Evolutionary conservation across 2,888 invertebrate species (phyloP), one percentile per base, ranked within the genome.

Genomic region (Lycia hirtaria): DNA sequence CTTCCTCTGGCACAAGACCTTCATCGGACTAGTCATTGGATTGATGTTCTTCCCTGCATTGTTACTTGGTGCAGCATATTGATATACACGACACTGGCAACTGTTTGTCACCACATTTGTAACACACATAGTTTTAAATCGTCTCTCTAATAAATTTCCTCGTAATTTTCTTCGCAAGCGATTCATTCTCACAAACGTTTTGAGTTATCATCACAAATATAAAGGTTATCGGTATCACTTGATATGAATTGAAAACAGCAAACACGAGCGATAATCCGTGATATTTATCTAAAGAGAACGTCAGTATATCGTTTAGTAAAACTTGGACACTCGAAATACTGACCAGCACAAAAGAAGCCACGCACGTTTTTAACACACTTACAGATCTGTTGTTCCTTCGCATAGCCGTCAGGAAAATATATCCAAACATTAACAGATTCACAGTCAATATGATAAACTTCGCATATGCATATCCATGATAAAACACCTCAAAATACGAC

Each of bases 61-160:
- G 78, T 80, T 72, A 78, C 80, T 80, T 79, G 81, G 76, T 77
- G 80, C 75, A 72, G n/a, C n/a, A n/a, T n/a, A n/a, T n/a, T n/a
- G n/a, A n/a, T n/a, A n/a, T n/a, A n/a, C n/a, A n/a, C n/a, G n/a
- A n/a, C n/a, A n/a, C n/a, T n/a, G n/a, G n/a, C n/a, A n/a, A n/a
- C n/a, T n/a, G n/a, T n/a, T n/a, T n/a, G n/a, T n/a, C n/a, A n/a
- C n/a, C n/a, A n/a, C n/a, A n/a, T n/a, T n/a, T n/a, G n/a, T n/a
- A n/a, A n/a, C n/a, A n/a, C n/a, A n/a, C n/a, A 26, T 9, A 26
- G 9, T 26, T 26, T 26, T 26, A 26, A 26, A 26, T 9, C 3
- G 26, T 6, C 9, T 26, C 4, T 26, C 26, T 26, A 26, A 3
- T 9, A 26, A 26, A 26, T 9, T 26, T 26, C 9, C 9, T 26